Percentiles rank a stretch among this genome's conserved stretches.
Conservation (phyloP, 2,888 invertebrate species). For the Muscina levida region DNA sequence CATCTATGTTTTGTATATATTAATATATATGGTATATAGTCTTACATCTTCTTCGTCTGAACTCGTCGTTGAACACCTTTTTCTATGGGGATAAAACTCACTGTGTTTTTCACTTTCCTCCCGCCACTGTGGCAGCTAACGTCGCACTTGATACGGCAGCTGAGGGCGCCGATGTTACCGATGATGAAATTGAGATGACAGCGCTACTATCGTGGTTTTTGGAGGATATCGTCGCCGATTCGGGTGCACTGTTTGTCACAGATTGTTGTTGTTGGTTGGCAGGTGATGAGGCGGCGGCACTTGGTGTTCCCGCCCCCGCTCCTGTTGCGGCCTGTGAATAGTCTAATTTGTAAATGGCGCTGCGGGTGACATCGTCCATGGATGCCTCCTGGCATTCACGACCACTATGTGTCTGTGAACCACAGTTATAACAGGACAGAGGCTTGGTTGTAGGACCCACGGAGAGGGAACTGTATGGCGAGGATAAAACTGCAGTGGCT, state of each 20-base stretch:
- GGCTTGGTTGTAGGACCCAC: slow-evolving; percentile 69
- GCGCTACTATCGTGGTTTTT: slow-evolving; percentile 59
- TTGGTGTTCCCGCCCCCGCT: slow-evolving; percentile 66
- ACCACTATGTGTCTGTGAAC: slow-evolving; percentile 90
- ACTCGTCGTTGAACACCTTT: slow-evolving; percentile 60
- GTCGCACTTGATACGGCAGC: slow-evolving; percentile 66
- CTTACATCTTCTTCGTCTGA: slow-evolving; percentile 63
- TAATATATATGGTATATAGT: slow-evolving; percentile 54
- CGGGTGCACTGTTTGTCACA: slow-evolving; percentile 57
- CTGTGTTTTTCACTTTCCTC: slow-evolving; percentile 60
- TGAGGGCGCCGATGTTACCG: slow-evolving; percentile 66
- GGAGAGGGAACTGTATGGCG: slow-evolving; percentile 74
- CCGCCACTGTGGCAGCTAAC: slow-evolving; percentile 64
- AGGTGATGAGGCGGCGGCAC: slow-evolving; percentile 58
- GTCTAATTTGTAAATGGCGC: slow-evolving; percentile 85
- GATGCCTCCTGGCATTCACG: slow-evolving; percentile 94
- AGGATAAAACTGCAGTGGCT: slow-evolving; percentile 69
- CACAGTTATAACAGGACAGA: slow-evolving; percentile 94
- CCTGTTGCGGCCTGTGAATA: slow-evolving; percentile 79
- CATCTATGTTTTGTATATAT: slow-evolving; percentile 48
- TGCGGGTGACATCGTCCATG: slow-evolving; percentile 94
- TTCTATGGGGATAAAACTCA: slow-evolving; percentile 59
- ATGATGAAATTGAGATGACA: slow-evolving; percentile 64
- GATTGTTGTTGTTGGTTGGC: slow-evolving; percentile 55
- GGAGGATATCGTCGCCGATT: slow-evolving; percentile 57